These are phyloP conservation scores for Bradypodion pumilum DNA, from an alignment of 2,797 vertebrate species.

Conservation along the genomic window DNA sequence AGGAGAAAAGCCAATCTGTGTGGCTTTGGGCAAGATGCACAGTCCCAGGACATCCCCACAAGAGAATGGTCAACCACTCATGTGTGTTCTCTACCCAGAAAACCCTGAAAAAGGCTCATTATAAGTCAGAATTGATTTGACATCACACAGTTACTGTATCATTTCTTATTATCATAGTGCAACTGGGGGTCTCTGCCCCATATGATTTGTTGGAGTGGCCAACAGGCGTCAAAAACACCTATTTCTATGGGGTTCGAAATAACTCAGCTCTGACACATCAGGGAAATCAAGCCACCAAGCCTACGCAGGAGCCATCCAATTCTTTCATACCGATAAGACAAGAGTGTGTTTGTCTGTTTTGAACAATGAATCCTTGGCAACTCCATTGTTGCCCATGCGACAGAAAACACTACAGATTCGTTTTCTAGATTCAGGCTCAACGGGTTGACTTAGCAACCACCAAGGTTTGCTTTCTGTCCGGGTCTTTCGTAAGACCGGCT, in stretches of 20 bases:
- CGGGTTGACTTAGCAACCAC: neutral
- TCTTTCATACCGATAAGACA: neutral
- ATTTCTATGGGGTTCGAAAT: neutral
- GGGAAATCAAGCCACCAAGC: neutral
- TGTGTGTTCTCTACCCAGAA: too few species aligned
- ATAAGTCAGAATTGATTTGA: too few species aligned
- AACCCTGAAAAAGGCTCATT: too few species aligned
- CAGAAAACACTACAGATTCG: neutral
- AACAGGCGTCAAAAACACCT: neutral
- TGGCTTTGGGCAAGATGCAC: too few species aligned
- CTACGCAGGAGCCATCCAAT: neutral
- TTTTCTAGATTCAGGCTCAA: neutral
- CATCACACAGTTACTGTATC: too few species aligned
- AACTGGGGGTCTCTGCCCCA: neutral
- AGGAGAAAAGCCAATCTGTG: too few species aligned
- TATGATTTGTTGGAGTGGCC: neutral
- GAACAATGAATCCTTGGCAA: neutral
- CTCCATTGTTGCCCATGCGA: neutral
- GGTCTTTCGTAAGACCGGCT: conserved; percentile 3
- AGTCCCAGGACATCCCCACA: too few species aligned
- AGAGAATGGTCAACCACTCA: too few species aligned
- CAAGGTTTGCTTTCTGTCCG: neutral
- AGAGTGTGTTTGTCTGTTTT: conserved; percentile 1
- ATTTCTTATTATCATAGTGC: neutral
- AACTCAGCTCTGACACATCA: neutral